Evolutionary conservation across 2,888 invertebrate species (phyloP).

Genomic region (Siphlonurus alternatus): DNA sequence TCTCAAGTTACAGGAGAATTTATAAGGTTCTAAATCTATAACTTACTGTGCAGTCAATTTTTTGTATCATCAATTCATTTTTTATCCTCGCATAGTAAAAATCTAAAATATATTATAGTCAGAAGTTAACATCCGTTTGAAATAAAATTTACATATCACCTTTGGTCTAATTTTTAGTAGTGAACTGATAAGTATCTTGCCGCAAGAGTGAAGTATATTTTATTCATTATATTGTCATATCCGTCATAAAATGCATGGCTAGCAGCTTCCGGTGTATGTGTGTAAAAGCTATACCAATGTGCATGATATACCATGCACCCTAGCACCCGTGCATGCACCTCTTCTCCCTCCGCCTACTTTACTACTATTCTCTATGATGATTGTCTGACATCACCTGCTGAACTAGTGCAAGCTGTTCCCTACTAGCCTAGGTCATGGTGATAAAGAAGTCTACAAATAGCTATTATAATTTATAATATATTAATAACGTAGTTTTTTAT

Average conservation of each 20-base stretch:
- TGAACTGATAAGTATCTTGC: not conserved
- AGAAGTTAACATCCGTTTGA: not conserved
- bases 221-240: not conserved
- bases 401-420: not conserved
- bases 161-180: not conserved
- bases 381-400: not conserved
- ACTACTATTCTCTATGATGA: not conserved
- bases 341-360: not conserved
- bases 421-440: not conserved
- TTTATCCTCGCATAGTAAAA: too few species aligned
- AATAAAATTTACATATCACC: not conserved
- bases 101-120: too few species aligned
- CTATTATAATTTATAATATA: too few species aligned
- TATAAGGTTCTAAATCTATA: too few species aligned
- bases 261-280: not conserved
- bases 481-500: too few species aligned
- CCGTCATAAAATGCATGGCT: not conserved
- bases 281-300: too few species aligned
- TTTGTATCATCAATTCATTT: too few species aligned
- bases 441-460: not conserved
- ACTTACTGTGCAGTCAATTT: too few species aligned
- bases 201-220: not conserved
- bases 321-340: not conserved
- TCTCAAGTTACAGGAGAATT: too few species aligned
- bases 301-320: not conserved